Evolutionary conservation across 2,888 invertebrate species (phyloP), one percentile per base, ranked within the genome.

Genomic region (Amorpha juglandis): DNA sequence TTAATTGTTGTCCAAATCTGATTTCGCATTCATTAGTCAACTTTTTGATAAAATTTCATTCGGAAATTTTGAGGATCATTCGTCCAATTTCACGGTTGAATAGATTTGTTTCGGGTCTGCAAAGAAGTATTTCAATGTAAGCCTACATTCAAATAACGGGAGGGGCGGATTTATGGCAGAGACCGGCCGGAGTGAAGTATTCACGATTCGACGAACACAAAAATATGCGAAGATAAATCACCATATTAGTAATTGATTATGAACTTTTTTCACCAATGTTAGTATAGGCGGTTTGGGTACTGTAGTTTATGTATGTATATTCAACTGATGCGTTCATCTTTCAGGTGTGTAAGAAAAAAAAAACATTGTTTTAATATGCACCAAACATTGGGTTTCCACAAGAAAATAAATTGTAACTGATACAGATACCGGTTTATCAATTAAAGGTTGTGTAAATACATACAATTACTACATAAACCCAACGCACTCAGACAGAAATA

Each of bases 81-180:
- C 84, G 81, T 84, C 82, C 86, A 90, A 92, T 91, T 91, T 89
- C 79, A 86, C 81, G 87, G 83, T 76, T 89, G 86, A 90, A 89
- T 86, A 83, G 86, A 80, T 90, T 90, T 90, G 87, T 91, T 91
- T 91, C 84, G 85, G 83, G 74, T 71, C 76, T 79, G 85, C 82
- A 87, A 87, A 90, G 89, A 90, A 90, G 86, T 88, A 86, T 88
- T 89, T 84, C 87, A 86, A 83, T 86, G 83, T 89, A 84, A 88
- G 87, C 85, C 84, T 87, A 88, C 86, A 83, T 87, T 90, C 83
- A 82, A 87, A 86, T 87, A 86, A 87, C 82, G 78, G 79, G 79
- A 84, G 86, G 86, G 83, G 87, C 77, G 83, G 83, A 84, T 88
- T 90, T 89, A 83, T 84, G 78, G 78, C 78, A 78, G 77, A 81